Evolutionary conservation across 1,140 invertebrate genomes (phyloP).

Genomic region (Pseudomyrmex pallidus): DNA sequence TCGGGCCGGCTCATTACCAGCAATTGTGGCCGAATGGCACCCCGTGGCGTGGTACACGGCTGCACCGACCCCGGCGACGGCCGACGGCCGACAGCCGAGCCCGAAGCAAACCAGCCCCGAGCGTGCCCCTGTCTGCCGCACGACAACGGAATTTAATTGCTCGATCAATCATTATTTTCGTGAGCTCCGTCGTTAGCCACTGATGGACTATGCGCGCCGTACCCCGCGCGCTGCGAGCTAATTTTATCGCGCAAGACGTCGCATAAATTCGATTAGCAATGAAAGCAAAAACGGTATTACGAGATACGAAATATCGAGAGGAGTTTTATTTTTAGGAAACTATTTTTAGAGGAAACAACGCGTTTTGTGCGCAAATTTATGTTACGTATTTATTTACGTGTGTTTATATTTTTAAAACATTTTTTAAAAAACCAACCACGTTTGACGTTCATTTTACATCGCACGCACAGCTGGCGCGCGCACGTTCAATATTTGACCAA

Average conservation of each 20-base stretch:
- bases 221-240: constrained; percentile 5
- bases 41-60: constrained; percentile 78
- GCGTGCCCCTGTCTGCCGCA: constrained; percentile 72
- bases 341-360: no score
- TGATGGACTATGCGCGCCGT: constrained; percentile 46
- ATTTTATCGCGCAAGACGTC: constrained; percentile 9
- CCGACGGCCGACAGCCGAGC: constrained; percentile 55
- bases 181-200: constrained; percentile 62
- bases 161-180: constrained; percentile 84
- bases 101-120: constrained; percentile 40
- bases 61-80: constrained; percentile 63
- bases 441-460: no score
- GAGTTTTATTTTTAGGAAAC: no score
- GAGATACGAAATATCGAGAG: not conserved
- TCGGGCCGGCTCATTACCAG: constrained; percentile 83
- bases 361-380: no score
- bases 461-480: no score
- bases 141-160: constrained; percentile 84
- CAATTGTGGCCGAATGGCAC: constrained; percentile 82
- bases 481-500: constrained; percentile 3
- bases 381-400: no score
- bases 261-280: not conserved
- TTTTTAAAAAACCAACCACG: no score
- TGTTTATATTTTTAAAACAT: no score
- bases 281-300: no score